Evolutionary conservation across 2,888 invertebrate genomes (phyloP).

Genomic region (Trisateles emortualis): DNA sequence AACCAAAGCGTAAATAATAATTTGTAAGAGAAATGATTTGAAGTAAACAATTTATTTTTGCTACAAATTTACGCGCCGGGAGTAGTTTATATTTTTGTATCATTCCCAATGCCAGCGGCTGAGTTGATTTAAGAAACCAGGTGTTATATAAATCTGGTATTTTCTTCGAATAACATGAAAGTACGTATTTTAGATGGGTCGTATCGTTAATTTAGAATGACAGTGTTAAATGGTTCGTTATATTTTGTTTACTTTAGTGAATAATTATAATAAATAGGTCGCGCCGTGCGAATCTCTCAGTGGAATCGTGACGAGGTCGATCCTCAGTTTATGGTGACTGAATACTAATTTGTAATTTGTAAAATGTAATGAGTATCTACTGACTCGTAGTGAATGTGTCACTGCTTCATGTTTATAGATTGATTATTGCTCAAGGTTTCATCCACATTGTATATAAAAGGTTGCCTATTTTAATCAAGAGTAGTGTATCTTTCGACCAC

Average conservation of each 20-base stretch:
- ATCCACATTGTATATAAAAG: no score
- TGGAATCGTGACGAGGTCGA: slow-evolving; percentile 57
- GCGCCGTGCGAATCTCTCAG: slow-evolving; percentile 55
- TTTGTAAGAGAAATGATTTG: slow-evolving; percentile 31
- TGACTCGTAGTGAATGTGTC: slow-evolving; percentile 31
- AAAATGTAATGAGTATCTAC: slow-evolving; percentile 31
- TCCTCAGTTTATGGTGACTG: slow-evolving; percentile 42
- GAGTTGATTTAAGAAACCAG: slow-evolving; percentile 64
- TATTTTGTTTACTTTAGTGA: slow-evolving; percentile 71
- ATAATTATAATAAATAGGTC: slow-evolving; percentile 75
- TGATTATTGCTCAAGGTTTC: no score
- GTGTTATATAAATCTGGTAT: slow-evolving; percentile 60
- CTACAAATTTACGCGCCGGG: slow-evolving; percentile 28
- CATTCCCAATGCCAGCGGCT: slow-evolving; percentile 52
- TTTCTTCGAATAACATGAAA: slow-evolving; percentile 49
- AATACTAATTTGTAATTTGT: slow-evolving; percentile 48
- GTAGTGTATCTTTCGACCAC: no score
- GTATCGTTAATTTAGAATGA: slow-evolving; percentile 67
- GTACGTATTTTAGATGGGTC: slow-evolving; percentile 49
- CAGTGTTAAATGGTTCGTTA: slow-evolving; percentile 74
- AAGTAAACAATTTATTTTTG: slow-evolving; percentile 43
- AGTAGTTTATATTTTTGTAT: slow-evolving; percentile 45
- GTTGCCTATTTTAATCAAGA: no score
- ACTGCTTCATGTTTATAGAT: not conserved
- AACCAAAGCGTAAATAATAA: slow-evolving; percentile 20